Base-by-base conservation (phyloP, 2,113 vertebrate genomes). In the Pluvialis apricaria region DNA sequence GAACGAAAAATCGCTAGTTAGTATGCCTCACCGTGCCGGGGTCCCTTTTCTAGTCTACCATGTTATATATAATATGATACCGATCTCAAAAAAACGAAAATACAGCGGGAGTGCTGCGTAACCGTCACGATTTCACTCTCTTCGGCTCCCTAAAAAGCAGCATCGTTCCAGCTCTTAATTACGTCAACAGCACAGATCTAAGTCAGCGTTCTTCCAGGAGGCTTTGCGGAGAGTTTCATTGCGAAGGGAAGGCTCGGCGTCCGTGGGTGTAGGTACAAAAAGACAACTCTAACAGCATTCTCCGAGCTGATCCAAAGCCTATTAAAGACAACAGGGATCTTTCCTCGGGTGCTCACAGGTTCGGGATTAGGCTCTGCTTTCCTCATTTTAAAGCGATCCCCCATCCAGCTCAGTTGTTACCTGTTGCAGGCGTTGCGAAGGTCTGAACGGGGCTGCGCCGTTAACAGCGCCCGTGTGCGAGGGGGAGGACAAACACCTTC, bases 271-370 rank as follows among this genome's bases (percentile, higher is more conserved):
- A 86, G 92, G 88, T 80, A 90, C 76, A 65, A 90, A 92, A 86
- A 78, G 92, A 91, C 78, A 97, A 95, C 91, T 94, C 52, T 93
- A 96, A 97, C 94, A 92, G 97, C 19, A 97, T 96, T 94, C 91
- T 87, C 95, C 3, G 1, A 77, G 91, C 84, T 95, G 91, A 96
- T 92, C 95, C 92, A 95, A 96, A 96, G 94, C 95, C 95, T 92
- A 97, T 96, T 96, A 96, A 97, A 94, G 80, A 88, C 90, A 95
- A 96, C 95, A 40, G 80, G 94, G 94, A 84, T 94, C 86, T 79
- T 68, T 82, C 9, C 71, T 19, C 68, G 86, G 90, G 38, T 83
- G 70, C 47, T 92, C 71, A 31, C 91, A 82, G 95, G 95, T 89
- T 76, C 84, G 42, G 91, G 94, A 96, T 95, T 95, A 96, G 77